Base-by-base conservation (phyloP, 1,140 invertebrate genomes). In the Bactericera cockerelli region DNA sequence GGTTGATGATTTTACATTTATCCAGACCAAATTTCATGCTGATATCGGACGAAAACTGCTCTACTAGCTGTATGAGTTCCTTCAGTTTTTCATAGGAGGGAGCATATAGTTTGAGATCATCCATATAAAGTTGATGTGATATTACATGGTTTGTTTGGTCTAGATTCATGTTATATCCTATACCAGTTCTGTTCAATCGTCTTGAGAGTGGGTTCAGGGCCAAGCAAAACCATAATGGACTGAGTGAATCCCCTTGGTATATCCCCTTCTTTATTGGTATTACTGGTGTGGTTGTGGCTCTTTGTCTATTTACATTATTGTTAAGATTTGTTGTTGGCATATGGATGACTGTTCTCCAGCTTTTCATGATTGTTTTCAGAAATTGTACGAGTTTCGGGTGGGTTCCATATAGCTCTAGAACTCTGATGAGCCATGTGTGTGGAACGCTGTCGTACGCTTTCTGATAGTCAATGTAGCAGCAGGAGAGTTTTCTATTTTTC, bases 361-460 rank as follows among this genome's bases (percentile, higher is more conserved):
- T 36, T 11, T n/a, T 1, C 56, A 61, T 61, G 16, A 39, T 16
- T 38, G 42, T 16, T 16, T 13, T 28, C 1, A 59, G 57, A 11
- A 54, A 16, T 13, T 16, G 11, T 13, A 54, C 22, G 11, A 54
- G 14, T 14, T 11, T 54, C 13, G 55, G 26, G 11, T 58, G 38
- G 2, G 62, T 61, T 55, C 57, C 57, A 26, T 66, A 63, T 22
- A 65, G 38, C 26, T 61, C 42, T 11, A 65, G 33, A 11, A 54
- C 36, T 2, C 42, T 24, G 16, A 31, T 13, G 4, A 61, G 39
- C 56, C 60, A 61, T n/a, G 36, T 28, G 38, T 61, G 60, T 14
- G 60, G 60, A 1, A 61, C 57, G 36, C 25, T 33, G 25, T 60
- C 58, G 53, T 62, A 65, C 4, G 64, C 60, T 49, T 66, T 65